These are phyloP conservation scores for Gnathonemus echidnorhynchus DNA, from an alignment of 2,113 vertebrate genomes.

Conservation along the genomic window DNA sequence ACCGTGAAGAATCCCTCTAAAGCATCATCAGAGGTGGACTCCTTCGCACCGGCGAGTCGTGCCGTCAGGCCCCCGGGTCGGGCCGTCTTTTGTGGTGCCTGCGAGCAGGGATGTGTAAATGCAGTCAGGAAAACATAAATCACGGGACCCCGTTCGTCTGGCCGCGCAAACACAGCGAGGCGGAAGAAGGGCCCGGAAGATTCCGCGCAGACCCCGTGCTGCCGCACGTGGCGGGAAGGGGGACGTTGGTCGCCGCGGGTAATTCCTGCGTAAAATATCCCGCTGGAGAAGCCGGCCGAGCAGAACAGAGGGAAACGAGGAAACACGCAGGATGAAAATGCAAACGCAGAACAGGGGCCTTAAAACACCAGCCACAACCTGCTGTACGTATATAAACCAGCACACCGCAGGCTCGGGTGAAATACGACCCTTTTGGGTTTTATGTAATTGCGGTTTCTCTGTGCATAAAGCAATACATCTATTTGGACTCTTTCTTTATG, in stretches of 20 bases:
- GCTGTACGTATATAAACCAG: not conserved
- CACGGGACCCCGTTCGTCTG: conserved; percentile 20
- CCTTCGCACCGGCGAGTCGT: conserved; percentile 36
- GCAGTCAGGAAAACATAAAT: conserved; percentile 45
- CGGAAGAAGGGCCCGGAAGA: conserved; percentile 35
- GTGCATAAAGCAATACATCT: not conserved
- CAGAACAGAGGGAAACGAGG: not conserved
- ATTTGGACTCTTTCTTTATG: not conserved
- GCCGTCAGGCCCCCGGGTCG: conserved; percentile 23
- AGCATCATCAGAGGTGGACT: conserved; percentile 49
- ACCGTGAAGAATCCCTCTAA: conserved; percentile 38
- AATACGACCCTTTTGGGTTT: not conserved
- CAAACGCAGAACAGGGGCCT: not conserved
- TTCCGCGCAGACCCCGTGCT: conserved; percentile 16
- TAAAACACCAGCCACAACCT: not conserved
- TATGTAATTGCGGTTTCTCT: not conserved
- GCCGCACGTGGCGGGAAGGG: not conserved
- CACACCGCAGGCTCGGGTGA: not conserved
- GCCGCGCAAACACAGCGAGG: conserved; percentile 34
- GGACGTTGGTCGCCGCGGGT: not conserved
- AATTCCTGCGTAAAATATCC: not conserved
- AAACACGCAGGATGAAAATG: not conserved
- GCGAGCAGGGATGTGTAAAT: conserved; percentile 34
- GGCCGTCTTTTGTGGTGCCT: conserved; percentile 26
- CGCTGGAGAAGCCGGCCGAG: not conserved